Evolutionary conservation across 2,888 invertebrate genomes (phyloP).

Genomic region (Mayetiola destructor): DNA sequence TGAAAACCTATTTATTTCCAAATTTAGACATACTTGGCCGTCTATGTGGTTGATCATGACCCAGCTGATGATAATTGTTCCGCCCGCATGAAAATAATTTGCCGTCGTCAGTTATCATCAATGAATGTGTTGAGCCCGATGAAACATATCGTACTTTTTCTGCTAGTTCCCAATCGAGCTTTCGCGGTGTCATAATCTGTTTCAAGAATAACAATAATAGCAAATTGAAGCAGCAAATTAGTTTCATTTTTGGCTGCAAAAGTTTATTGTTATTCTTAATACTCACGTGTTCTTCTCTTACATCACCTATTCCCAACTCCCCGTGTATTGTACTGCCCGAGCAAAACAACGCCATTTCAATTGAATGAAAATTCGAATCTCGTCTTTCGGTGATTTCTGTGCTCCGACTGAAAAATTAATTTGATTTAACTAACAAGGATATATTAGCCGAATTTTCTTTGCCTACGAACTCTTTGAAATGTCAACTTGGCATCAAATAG

Average conservation of each 20-base stretch:
- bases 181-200: conserved; percentile 48
- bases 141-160: conserved; percentile 42
- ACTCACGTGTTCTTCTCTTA: conserved; percentile 52
- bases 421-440: no score
- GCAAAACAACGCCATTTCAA: conserved; percentile 45
- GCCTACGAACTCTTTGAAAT: no score
- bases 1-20: no score
- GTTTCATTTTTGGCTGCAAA: neutral
- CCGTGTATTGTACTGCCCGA: conserved; percentile 69
- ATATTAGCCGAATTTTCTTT: no score
- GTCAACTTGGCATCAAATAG: no score
- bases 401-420: no score
- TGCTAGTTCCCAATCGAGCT: conserved; percentile 47
- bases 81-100: conserved; percentile 80
- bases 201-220: conserved; percentile 13
- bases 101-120: conserved; percentile 59
- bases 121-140: conserved; percentile 70
- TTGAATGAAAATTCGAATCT: no score
- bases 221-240: conserved; percentile 12
- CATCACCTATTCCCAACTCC: conserved; percentile 62
- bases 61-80: conserved; percentile 86
- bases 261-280: neutral
- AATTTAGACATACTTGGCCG: conserved; percentile 50
- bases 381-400: no score
- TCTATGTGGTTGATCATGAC: conserved; percentile 51